These are phyloP conservation scores for Andrena fulva DNA, from an alignment of 2,888 invertebrate species.

Conservation along the genomic window DNA sequence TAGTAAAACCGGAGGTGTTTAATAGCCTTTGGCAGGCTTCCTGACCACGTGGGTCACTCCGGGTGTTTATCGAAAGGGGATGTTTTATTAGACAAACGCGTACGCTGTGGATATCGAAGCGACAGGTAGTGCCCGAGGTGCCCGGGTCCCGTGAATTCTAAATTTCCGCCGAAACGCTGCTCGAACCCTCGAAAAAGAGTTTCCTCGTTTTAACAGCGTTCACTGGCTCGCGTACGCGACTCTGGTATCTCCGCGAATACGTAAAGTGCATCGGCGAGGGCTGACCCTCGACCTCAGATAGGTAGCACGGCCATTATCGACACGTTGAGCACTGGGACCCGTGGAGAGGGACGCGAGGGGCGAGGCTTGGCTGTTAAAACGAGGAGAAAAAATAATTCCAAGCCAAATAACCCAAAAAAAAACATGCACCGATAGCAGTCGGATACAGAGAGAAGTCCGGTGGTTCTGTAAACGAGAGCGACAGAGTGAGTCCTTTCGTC, in stretches of 20 bases:
- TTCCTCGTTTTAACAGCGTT: constrained; percentile 26
- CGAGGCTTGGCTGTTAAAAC: constrained; percentile 1
- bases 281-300: constrained; percentile 71
- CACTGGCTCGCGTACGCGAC: constrained; percentile 6
- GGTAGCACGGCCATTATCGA: constrained; percentile 65
- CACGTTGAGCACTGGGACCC: constrained; percentile 52
- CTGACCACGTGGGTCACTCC: too few relatives aligned
- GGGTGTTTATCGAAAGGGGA: too few relatives aligned
- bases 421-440: constrained; percentile 42
- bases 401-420: constrained; percentile 59
- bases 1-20: too few relatives aligned
- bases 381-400: constrained; percentile 41
- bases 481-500: not conserved
- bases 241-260: constrained; percentile 52
- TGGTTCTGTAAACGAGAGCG: constrained; percentile 1
- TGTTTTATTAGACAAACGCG: too few relatives aligned
- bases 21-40: too few relatives aligned
- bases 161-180: not conserved
- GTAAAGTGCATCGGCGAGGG: constrained; percentile 69
- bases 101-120: not conserved
- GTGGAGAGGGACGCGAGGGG: constrained; percentile 21
- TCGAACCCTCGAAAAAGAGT: constrained; percentile 5
- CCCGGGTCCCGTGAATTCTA: not conserved
- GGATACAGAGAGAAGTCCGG: constrained; percentile 42
- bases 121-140: not conserved